Percentiles rank a stretch among this genome's conserved stretches.
Conservation (phyloP, 2,113 vertebrate genomes). For the Anthoscopus minutus region DNA sequence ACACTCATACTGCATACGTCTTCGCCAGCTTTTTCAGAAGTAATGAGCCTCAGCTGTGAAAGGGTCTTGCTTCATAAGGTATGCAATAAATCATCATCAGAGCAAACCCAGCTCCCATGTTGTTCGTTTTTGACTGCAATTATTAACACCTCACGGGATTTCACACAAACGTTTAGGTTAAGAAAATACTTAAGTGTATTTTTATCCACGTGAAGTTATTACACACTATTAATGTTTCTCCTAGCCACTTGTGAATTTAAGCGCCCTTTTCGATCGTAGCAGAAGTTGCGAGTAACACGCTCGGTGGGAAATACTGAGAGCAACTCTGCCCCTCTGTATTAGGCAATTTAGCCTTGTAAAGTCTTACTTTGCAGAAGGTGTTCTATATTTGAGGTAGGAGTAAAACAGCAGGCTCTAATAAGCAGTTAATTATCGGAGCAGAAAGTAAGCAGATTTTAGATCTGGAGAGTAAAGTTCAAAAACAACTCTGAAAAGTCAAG, state of each 20-base stretch:
- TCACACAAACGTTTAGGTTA: slow-evolving; percentile 54
- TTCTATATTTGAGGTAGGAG: background rate
- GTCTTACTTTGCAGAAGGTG: background rate
- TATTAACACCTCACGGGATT: slow-evolving; percentile 64
- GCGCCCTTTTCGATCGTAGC: background rate
- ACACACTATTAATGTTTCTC: slow-evolving; percentile 13
- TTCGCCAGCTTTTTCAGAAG: slow-evolving; percentile 43
- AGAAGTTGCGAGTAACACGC: background rate
- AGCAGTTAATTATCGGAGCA: background rate
- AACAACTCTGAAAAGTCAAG: slow-evolving; percentile 16
- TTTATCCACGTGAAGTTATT: slow-evolving; percentile 35
- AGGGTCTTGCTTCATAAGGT: slow-evolving; percentile 54
- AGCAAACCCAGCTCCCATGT: slow-evolving; percentile 52
- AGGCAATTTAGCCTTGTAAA: slow-evolving; percentile 26
- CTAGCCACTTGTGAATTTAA: background rate
- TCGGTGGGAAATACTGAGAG: background rate
- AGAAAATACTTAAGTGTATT: slow-evolving; percentile 40
- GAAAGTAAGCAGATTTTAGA: slow-evolving; percentile 1
- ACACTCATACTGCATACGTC: slow-evolving; percentile 46
- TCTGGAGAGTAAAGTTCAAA: background rate
- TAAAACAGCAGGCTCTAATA: slow-evolving; percentile 57
- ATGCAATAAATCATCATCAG: slow-evolving; percentile 68
- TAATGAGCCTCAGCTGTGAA: slow-evolving; percentile 66
- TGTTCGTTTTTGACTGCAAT: slow-evolving; percentile 58
- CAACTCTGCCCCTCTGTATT: background rate